Conservation (phyloP, 1,140 invertebrate genomes). For the Anoplolepis gracilipes region DNA sequence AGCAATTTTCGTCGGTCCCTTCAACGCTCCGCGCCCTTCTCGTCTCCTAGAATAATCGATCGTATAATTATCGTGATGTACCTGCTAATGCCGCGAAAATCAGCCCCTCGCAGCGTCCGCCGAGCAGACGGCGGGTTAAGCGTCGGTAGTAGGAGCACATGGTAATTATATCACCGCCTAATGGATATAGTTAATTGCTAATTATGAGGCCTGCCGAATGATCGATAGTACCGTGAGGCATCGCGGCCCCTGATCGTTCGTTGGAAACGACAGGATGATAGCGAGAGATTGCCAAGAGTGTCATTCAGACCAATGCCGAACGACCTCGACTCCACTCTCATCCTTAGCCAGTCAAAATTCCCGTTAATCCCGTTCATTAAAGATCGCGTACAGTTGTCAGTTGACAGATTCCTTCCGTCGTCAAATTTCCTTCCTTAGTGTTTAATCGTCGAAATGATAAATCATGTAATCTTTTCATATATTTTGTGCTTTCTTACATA, state of each 20-base stretch:
- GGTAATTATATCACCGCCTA: conserved; percentile 86
- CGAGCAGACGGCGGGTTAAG: conserved; percentile 80
- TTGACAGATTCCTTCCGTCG: conserved; percentile 1
- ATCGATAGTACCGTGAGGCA: conserved; percentile 84
- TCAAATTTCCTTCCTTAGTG: background rate
- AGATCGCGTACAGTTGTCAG: conserved; percentile 25
- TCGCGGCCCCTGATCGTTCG: conserved; percentile 77
- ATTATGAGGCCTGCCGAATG: conserved; percentile 86
- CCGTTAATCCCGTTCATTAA: conserved; percentile 60
- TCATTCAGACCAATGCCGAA: conserved; percentile 74
- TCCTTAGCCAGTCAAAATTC: conserved; percentile 57
- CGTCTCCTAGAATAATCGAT: conserved; percentile 80
- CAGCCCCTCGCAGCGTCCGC: conserved; percentile 77
- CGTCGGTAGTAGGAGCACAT: conserved; percentile 82
- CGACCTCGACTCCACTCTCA: conserved; percentile 48
- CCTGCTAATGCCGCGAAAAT: conserved; percentile 82
- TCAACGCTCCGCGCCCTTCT: conserved; percentile 56
- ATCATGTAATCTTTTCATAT: background rate
- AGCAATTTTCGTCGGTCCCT: conserved; percentile 70
- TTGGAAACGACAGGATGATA: conserved; percentile 76
- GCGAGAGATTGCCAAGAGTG: conserved; percentile 82
- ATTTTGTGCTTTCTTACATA: background rate
- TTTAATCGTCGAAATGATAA: background rate
- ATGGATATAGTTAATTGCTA: conserved; percentile 87
- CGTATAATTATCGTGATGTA: conserved; percentile 82